A percentile compares a stretch with the other conserved stretches of the same genome.
Conservation (phyloP, 2,797 vertebrate species). For the Chelmon rostratus region DNA sequence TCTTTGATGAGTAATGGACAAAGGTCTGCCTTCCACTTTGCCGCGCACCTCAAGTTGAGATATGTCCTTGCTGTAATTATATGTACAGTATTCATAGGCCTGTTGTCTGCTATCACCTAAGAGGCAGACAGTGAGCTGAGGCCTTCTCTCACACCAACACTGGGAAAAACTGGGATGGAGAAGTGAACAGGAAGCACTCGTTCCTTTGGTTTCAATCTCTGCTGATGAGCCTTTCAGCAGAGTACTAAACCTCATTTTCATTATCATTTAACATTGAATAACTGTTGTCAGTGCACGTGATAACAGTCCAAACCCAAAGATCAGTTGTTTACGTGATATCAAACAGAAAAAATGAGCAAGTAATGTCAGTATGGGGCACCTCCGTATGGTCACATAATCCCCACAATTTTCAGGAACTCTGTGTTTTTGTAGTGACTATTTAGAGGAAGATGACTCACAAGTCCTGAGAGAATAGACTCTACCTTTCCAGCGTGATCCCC, state of each 20-base stretch:
- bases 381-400: background rate
- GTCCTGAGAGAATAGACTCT: background rate
- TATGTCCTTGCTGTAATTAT: slow-evolving; percentile 32
- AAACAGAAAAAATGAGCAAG: background rate
- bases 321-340: background rate
- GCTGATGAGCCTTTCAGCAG: background rate
- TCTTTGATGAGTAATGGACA: slow-evolving; percentile 64
- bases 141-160: background rate
- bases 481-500: background rate
- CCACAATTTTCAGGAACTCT: background rate
- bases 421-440: background rate
- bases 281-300: background rate
- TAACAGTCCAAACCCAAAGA: background rate
- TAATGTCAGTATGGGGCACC: background rate
- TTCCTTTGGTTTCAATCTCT: background rate
- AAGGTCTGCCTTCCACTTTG: slow-evolving; percentile 46
- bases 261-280: background rate
- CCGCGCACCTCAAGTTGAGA: slow-evolving; percentile 37
- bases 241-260: background rate
- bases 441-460: background rate
- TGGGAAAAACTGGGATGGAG: background rate
- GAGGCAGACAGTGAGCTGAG: background rate
- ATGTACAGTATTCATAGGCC: slow-evolving; percentile 41
- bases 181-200: background rate
- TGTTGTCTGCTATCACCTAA: slow-evolving; percentile 3